Conservation (phyloP, 2,113 vertebrate species). For the Gasterosteus nipponicus region DNA sequence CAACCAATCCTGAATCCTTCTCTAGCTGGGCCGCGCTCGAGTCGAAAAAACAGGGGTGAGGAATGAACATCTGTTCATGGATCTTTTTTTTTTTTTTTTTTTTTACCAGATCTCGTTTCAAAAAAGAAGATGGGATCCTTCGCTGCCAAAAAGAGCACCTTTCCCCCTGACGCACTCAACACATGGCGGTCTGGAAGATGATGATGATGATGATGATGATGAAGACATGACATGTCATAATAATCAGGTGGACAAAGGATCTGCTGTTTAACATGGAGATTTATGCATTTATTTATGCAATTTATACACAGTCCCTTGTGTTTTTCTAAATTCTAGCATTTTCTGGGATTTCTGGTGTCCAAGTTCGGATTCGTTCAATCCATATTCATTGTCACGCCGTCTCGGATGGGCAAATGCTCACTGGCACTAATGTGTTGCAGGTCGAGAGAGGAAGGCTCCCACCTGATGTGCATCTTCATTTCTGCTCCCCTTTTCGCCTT, state of each 20-base stretch:
- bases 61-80: background rate
- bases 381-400: constrained; percentile 87
- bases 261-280: constrained; percentile 97
- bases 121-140: constrained; percentile 3
- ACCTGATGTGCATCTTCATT: constrained; percentile 91
- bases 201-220: constrained; percentile 82
- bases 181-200: constrained; percentile 84
- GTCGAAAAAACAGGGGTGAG: constrained; percentile 31
- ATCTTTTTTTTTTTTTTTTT: background rate
- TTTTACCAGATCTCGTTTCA: background rate
- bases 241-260: constrained; percentile 98
- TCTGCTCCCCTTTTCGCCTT: constrained; percentile 83
- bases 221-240: constrained; percentile 99
- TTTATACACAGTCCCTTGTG: constrained; percentile 76
- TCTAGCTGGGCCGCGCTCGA: constrained; percentile 41
- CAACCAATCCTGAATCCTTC: constrained; percentile 53
- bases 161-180: constrained; percentile 84
- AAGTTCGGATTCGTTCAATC: constrained; percentile 81
- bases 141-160: constrained; percentile 19
- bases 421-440: constrained; percentile 95
- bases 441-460: constrained; percentile 97
- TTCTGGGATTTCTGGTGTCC: background rate
- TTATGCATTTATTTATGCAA: constrained; percentile 78
- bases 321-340: constrained; percentile 80
- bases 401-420: constrained; percentile 91